Conservation (phyloP, 2,888 invertebrate genomes). For the Standfussiana lucernea region DNA sequence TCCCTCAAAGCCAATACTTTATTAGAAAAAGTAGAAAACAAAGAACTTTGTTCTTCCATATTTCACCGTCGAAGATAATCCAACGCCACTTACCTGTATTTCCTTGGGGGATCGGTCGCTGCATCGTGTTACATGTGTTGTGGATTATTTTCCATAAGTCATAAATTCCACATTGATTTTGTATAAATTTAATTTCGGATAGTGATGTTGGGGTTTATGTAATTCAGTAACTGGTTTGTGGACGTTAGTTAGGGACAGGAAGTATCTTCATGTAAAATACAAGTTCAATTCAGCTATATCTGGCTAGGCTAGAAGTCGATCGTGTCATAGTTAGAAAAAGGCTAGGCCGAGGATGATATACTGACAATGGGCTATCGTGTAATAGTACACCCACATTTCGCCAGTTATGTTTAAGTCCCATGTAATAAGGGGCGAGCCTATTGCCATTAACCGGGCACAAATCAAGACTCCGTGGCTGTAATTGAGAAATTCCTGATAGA, state of each 20-base stretch:
- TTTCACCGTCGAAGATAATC: constrained; percentile 59
- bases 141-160: constrained; percentile 53
- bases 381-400: no score
- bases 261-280: no score
- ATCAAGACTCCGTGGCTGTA: no score
- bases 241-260: background rate
- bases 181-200: constrained; percentile 24
- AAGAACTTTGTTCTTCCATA: constrained; percentile 51
- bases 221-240: background rate
- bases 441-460: no score
- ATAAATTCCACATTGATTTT: constrained; percentile 52
- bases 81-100: constrained; percentile 64
- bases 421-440: no score
- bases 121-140: constrained; percentile 41
- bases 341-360: background rate
- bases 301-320: background rate
- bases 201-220: background rate
- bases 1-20: constrained; percentile 8
- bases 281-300: background rate
- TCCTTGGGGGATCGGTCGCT: constrained; percentile 62
- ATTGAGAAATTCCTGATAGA: no score
- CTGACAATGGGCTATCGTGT: background rate
- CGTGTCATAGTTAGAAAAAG: background rate
- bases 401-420: no score
- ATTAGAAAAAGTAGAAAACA: constrained; percentile 50